Base-by-base conservation (phyloP, 2,797 vertebrate genomes). In the Gadopsis bispinosus region DNA sequence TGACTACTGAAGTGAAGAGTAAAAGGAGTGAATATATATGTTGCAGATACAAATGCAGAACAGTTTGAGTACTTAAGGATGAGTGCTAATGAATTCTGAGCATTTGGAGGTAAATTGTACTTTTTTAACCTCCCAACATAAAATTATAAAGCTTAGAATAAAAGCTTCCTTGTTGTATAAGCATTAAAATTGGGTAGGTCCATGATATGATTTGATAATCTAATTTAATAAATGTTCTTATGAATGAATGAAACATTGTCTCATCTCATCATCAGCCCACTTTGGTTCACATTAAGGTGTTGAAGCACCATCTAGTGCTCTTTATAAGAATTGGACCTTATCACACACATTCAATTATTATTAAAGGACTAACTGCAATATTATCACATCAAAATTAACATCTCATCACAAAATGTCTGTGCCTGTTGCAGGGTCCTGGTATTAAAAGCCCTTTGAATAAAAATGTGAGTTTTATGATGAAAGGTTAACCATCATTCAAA, bases 251-350 rank as follows among this genome's bases (percentile, higher is more conserved):
- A 59, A 37, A 43, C 2, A 39, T 13, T 35, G 19, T 43, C 39
- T 29, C 39, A 17, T 48, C 19, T 31, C 6, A 35, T 11, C 2
- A 5, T 22, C 5, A 8, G 31, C 14, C 11, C 8, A 50, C 4
- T 14, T 47, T 20, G 7, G 29, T 35, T 71, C 41, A 53, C 31
- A 22, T 58, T 14, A 9, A 75, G 19, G 87, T 70, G 51, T 58
- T 84, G 20, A 74, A 86, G 84, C 81, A 72, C 90, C 92, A 88
- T 81, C 92, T 92, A 91, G 90, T 89, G 91, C 61, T 41, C 9
- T n/a, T 41, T 10, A 47, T 14, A 61, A 39, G 4, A 54, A 56
- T 3, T 60, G 39, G 35, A 59, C 7, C 0, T 6, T 45, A 26
- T 33, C 12, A 11, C 5, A 62, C 4, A 45, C 8, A 33, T 60